phyloP scores from a whole-genome alignment of 2,888 invertebrate species.

The Carabus problematicus region DNA sequence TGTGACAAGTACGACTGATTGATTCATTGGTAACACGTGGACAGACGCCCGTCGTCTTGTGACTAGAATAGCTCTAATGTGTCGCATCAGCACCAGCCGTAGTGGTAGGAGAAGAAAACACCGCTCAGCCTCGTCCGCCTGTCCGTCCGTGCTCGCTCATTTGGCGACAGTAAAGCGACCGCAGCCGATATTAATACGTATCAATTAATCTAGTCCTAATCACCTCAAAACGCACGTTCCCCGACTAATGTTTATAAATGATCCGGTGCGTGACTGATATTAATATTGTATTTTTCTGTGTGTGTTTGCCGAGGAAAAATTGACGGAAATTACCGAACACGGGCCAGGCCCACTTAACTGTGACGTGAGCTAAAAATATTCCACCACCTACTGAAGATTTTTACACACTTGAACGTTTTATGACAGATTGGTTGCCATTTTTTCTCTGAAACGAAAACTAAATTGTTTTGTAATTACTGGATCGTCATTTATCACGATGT shows the following conservation, averaged over 20 bases:
- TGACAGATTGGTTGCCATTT: no score
- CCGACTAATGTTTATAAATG: constrained; percentile 42
- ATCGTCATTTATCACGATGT: no score
- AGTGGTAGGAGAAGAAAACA: neutral
- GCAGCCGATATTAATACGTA: constrained; percentile 36
- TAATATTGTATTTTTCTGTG: constrained; percentile 40
- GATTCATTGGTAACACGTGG: constrained; percentile 39
- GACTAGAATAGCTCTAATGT: constrained; percentile 27
- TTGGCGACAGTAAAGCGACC: constrained; percentile 17
- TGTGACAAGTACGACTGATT: constrained; percentile 16
- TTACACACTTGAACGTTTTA: no score
- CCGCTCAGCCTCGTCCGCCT: neutral
- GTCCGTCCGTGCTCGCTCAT: constrained; percentile 3
- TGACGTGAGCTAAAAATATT: constrained; percentile 23
- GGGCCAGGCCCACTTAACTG: neutral
- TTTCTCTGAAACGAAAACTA: no score
- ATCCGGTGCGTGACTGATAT: constrained; percentile 37
- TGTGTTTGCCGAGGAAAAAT: constrained; percentile 28
- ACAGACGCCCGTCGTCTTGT: constrained; percentile 13
- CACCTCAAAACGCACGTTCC: constrained; percentile 31
- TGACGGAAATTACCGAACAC: constrained; percentile 25
- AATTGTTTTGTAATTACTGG: no score
- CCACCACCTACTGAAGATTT: neutral
- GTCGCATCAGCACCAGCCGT: constrained; percentile 3
- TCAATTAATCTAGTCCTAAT: constrained; percentile 41